These are phyloP conservation scores for Beris chalybata DNA, from an alignment of 2,888 invertebrate species.

Conservation along the genomic window DNA sequence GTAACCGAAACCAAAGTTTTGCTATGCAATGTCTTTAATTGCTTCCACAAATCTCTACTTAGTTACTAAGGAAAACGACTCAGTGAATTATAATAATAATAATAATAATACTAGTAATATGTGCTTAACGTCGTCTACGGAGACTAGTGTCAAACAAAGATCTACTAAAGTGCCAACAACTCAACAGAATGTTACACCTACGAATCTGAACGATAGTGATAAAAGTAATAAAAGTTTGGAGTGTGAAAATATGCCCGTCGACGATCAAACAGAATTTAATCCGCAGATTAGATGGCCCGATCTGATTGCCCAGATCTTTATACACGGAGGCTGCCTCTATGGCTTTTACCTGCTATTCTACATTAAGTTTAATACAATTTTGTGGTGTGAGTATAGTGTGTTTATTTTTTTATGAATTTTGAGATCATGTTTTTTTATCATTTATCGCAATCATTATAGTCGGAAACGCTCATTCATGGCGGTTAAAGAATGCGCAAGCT, in stretches of 20 bases:
- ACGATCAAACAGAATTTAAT: conserved; percentile 54
- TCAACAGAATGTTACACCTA: neutral
- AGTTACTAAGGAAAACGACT: no score
- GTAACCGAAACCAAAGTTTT: no score
- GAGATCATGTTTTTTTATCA: neutral
- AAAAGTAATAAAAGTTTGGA: neutral
- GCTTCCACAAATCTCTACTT: no score
- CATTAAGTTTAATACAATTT: conserved; percentile 64
- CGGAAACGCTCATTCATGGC: no score
- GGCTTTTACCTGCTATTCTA: conserved; percentile 69
- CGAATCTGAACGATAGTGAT: neutral
- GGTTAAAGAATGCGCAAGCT: no score
- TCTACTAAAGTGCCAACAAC: neutral
- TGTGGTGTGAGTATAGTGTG: conserved; percentile 69
- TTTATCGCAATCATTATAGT: no score
- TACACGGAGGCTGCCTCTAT: conserved; percentile 71
- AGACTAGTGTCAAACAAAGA: neutral
- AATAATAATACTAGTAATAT: neutral
- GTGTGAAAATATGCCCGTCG: neutral
- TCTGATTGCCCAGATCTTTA: conserved; percentile 67
- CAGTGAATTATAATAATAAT: no score
- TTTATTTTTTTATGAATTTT: conserved; percentile 6
- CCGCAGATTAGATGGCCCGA: conserved; percentile 74
- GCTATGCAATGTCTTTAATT: no score
- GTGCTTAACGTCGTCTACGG: neutral